These are phyloP conservation scores for Amphipoea lucens DNA, from an alignment of 2,888 invertebrate species.

Conservation along the genomic window DNA sequence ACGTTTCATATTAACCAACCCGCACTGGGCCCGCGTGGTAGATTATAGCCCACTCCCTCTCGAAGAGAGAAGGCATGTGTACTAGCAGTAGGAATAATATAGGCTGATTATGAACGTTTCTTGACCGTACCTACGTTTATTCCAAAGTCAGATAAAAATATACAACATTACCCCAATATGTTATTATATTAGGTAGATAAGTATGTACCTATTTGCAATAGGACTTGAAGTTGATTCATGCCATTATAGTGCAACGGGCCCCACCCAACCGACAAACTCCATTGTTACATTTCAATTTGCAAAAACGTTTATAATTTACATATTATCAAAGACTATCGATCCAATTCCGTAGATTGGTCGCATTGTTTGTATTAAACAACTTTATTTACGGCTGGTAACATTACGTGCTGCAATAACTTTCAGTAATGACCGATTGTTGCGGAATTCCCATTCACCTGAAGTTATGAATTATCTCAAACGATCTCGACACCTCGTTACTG, in stretches of 20 bases:
- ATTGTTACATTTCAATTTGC: constrained; percentile 31
- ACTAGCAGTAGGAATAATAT: no score
- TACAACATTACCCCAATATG: neutral
- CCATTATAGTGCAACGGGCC: neutral
- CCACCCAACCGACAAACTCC: neutral
- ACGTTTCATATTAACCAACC: no score
- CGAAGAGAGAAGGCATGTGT: no score
- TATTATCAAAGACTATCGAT: constrained; percentile 35
- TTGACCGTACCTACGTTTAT: no score
- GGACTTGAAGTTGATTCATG: neutral
- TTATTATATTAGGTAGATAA: neutral
- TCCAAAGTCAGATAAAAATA: neutral
- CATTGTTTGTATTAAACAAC: constrained; percentile 49
- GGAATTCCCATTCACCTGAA: constrained; percentile 27
- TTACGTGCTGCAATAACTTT: constrained; percentile 45
- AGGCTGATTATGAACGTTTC: no score
- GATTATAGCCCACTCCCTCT: no score
- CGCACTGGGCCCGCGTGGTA: no score
- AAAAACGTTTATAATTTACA: constrained; percentile 35
- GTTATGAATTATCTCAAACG: constrained; percentile 50
- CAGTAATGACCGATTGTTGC: constrained; percentile 54
- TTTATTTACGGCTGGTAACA: constrained; percentile 42
- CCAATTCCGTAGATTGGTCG: constrained; percentile 45
- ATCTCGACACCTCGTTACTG: constrained; percentile 45
- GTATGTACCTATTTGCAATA: neutral